Base-by-base conservation (phyloP, 2,797 vertebrate species). In the Lepidocolaptes lacrymiger region DNA sequence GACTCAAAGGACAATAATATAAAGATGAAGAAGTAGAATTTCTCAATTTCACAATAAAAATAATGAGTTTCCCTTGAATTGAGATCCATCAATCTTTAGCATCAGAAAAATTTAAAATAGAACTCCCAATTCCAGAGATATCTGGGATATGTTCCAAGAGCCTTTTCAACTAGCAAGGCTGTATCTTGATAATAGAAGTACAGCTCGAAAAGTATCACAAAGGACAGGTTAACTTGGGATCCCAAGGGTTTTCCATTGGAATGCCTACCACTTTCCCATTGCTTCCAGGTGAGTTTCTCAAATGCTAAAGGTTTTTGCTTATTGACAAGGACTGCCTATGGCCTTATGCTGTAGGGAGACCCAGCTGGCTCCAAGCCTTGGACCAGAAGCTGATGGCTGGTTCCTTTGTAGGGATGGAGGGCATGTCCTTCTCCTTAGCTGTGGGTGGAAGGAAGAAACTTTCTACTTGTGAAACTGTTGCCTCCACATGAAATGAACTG, bases 321-420 rank as follows among this genome's bases (percentile, higher is more conserved):
- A 18, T 5, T 43, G 43, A 48, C 43, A 86, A 67, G 49, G 62
- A 52, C 20, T 63, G 44, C 20, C 48, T 1, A 1, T 8, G 37
- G 23, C 43, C 39, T 63, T 39, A 37, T 0, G 0, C 34, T 52
- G 22, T 4, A 1, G 46, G 8, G 9, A 79, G 20, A 69, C 61
- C 37, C 28, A 64, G 28, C 51, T 79, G 39, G 39, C n/a, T 39
- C 56, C n/a, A 10, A 3, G 49, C 24, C 24, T 28, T 1, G 1
- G 12, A 36, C 10, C 18, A 68, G 51, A 73, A 74, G 48, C 20
- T 9, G 44, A 52, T 4, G 49, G 48, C 11, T 0, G 0, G 36
- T 22, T 61, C 56, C 49, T 67, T 27, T 27, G 36, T 20, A 37
- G 68, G 61, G 4, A 14, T 26, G 37, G 32, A 36, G 6, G 55